phyloP scores from a whole-genome alignment of 1,140 invertebrate genomes.

The Periplaneta americana region DNA sequence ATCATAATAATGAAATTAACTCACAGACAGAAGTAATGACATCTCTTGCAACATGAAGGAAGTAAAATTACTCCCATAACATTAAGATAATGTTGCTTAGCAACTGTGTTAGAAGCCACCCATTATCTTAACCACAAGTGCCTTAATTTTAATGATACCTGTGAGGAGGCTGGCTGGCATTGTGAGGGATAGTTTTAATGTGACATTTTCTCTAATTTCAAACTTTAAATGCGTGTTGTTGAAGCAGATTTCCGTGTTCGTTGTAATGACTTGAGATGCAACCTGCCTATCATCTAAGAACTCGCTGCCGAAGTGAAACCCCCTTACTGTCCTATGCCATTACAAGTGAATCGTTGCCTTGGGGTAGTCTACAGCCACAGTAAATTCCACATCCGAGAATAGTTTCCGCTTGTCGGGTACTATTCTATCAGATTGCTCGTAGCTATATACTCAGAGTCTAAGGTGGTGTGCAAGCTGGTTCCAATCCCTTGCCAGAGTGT shows the following conservation, averaged over 20 bases:
- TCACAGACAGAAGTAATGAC: not conserved
- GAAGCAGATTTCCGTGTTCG: not conserved
- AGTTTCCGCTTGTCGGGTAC: too few species aligned
- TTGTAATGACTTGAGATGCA: not conserved
- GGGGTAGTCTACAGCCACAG: not conserved
- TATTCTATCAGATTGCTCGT: too few species aligned
- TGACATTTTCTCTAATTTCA: not conserved
- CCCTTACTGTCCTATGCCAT: not conserved
- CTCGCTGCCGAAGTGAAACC: not conserved
- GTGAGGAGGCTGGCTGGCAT: not conserved
- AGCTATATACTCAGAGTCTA: too few species aligned
- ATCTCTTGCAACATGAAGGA: not conserved
- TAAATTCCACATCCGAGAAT: not conserved
- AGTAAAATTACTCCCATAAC: not conserved
- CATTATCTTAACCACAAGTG: not conserved
- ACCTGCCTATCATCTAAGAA: not conserved
- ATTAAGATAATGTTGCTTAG: not conserved
- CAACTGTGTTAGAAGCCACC: not conserved
- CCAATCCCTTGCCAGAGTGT: too few species aligned
- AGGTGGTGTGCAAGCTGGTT: too few species aligned
- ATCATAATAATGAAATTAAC: not conserved
- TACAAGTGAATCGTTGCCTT: not conserved
- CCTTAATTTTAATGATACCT: not conserved
- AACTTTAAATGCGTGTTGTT: not conserved
- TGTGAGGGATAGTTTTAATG: not conserved